Evolutionary conservation across 2,888 invertebrate genomes (phyloP).

Genomic region (Elysia crispata): DNA sequence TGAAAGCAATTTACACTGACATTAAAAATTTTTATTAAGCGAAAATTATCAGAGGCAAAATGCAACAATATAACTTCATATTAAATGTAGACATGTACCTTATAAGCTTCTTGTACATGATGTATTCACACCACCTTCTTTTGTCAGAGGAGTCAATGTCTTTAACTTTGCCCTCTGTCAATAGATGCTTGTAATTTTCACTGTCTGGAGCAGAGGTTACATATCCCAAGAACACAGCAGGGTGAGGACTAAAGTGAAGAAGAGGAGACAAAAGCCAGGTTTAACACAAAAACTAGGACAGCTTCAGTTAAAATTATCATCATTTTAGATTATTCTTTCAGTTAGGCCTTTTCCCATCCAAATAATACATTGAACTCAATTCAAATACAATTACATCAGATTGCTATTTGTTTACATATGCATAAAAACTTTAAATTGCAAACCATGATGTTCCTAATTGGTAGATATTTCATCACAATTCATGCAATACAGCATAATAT

Average conservation of each 20-base stretch:
- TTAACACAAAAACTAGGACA: too few species aligned
- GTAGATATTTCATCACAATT: too few species aligned
- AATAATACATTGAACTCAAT: not conserved
- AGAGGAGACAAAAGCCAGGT: too few species aligned
- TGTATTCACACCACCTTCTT: conserved; percentile 78
- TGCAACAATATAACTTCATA: too few species aligned
- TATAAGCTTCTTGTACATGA: conserved; percentile 76
- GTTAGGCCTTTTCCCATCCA: too few species aligned
- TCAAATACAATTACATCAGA: not conserved
- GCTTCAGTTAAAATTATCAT: too few species aligned
- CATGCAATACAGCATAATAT: too few species aligned
- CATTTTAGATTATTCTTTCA: too few species aligned
- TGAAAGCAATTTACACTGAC: too few species aligned
- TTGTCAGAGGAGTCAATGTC: conserved; percentile 76
- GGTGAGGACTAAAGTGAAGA: conserved; percentile 67
- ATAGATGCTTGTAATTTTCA: conserved; percentile 71
- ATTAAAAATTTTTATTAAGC: too few species aligned
- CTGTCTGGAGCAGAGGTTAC: conserved; percentile 77
- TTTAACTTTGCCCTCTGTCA: conserved; percentile 68
- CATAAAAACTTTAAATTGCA: not conserved
- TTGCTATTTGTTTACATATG: not conserved
- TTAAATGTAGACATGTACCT: too few species aligned
- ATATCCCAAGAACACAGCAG: conserved; percentile 77
- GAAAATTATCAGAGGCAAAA: too few species aligned
- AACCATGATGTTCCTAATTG: not conserved